Evolutionary conservation across 1,140 invertebrate genomes (phyloP), one percentile per base, ranked within the genome.

Genomic region (Zaprionus ornatus): DNA sequence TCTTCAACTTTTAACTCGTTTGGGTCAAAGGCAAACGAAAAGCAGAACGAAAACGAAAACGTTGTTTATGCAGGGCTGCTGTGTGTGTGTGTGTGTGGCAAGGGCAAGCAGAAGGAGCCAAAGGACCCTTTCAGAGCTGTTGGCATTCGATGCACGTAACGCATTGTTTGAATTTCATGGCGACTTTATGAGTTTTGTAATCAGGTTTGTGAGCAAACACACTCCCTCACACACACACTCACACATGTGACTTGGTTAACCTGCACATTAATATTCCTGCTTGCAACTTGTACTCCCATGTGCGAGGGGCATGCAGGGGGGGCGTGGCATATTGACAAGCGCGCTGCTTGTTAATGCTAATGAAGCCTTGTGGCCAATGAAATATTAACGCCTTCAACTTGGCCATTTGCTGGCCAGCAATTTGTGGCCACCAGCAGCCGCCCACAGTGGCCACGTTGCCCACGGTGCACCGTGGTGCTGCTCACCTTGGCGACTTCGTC

Each of bases 121-220:
- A 50, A 50, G 19, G 45, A 50, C 19, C 45, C 45, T 50, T 50
- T 23, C 19, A 19, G 9, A 54, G 57, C 45, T 73, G 67, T 88
- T 84, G 57, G 79, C 48, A 90, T 80, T 79, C 85, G 69, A 77
- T 90, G 86, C 85, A 90, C 85, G 85, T 90, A 90, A 74, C 81
- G 86, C 85, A 90, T 90, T 90, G 85, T 90, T 90, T 90, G 85
- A 90, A 90, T 90, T 90, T 90, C 86, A 90, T 90, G 86, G 86
- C 82, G 85, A 90, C 85, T 90, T 90, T 90, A 90, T 90, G 85
- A 90, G 85, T 90, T 90, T 90, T 85, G 85, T 90, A 90, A 90
- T 90, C 85, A 81, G 82, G 82, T 85, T 84, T 85, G 82, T 74
- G 74, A 78, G 82, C 78, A 79, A 85, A 85, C 86, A 90, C 69